These are phyloP conservation scores for Tetragnatha versicolor DNA, from an alignment of 1,140 invertebrate genomes.

Conservation along the genomic window DNA sequence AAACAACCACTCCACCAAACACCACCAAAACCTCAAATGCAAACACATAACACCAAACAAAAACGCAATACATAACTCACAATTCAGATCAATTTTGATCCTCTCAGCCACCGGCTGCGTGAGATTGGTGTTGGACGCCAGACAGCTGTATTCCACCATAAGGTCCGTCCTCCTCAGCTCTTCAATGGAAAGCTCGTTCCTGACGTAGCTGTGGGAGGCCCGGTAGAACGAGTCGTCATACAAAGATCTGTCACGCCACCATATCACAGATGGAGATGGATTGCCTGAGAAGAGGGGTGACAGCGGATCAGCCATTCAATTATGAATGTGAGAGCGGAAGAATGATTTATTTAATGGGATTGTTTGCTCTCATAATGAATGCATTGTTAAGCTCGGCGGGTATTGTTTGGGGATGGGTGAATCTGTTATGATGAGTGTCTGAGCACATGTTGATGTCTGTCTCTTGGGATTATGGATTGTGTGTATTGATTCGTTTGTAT, in stretches of 20 bases:
- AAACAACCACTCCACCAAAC: background rate
- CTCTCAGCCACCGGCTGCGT: slow-evolving; percentile 76
- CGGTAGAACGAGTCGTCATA: slow-evolving; percentile 82
- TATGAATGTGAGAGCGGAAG: background rate
- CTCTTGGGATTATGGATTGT: too few relatives aligned
- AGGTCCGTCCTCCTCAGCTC: slow-evolving; percentile 79
- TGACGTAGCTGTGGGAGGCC: slow-evolving; percentile 72
- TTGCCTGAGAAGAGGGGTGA: slow-evolving; percentile 68
- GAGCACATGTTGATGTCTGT: too few relatives aligned
- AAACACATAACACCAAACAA: background rate
- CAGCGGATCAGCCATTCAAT: slow-evolving; percentile 15
- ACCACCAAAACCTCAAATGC: background rate
- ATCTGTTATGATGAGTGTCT: too few relatives aligned
- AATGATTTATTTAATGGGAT: too few relatives aligned
- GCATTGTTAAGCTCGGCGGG: too few relatives aligned
- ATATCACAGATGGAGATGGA: slow-evolving; percentile 78
- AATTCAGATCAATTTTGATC: slow-evolving; percentile 75
- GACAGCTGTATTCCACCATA: slow-evolving; percentile 77
- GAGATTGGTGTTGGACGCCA: slow-evolving; percentile 67
- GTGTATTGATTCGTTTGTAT: too few relatives aligned
- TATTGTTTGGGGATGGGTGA: too few relatives aligned
- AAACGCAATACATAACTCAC: slow-evolving; percentile 58
- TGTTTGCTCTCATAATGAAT: too few relatives aligned
- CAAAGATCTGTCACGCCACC: slow-evolving; percentile 82
- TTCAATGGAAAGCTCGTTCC: slow-evolving; percentile 78